Conservation (phyloP, 2,888 invertebrate species). For the Schizaphis graminum region DNA sequence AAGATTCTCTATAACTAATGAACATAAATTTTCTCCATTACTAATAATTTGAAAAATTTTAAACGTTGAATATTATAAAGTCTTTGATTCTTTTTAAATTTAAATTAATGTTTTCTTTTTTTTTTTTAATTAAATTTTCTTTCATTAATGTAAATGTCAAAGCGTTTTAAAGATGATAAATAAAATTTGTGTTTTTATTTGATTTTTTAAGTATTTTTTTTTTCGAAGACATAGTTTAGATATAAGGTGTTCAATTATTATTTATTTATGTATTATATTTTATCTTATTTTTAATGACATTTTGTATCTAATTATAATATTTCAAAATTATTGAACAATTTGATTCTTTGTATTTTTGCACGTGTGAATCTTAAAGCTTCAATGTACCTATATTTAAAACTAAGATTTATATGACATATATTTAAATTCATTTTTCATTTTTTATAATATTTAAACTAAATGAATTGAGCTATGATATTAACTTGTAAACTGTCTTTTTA, state of each 20-base stretch:
- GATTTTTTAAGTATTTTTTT: too few species aligned
- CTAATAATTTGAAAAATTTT: background rate
- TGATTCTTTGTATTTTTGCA: background rate
- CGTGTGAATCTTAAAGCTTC: background rate
- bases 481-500: background rate
- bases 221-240: too few species aligned
- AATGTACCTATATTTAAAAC: too few species aligned
- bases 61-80: background rate
- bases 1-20: background rate
- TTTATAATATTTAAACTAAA: background rate
- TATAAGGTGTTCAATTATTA: too few species aligned
- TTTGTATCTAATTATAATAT: background rate
- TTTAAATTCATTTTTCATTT: too few species aligned
- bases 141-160: background rate
- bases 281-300: background rate
- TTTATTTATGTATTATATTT: too few species aligned
- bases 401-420: too few species aligned
- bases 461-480: background rate
- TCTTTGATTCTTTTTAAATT: constrained; percentile 1
- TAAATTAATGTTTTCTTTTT: background rate
- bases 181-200: too few species aligned
- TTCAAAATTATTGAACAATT: background rate
- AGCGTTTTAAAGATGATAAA: background rate
- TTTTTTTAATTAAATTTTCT: too few species aligned
- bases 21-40: background rate